Evolutionary conservation across 1,140 invertebrate genomes (phyloP).

Genomic region (Drosophila persimilis): DNA sequence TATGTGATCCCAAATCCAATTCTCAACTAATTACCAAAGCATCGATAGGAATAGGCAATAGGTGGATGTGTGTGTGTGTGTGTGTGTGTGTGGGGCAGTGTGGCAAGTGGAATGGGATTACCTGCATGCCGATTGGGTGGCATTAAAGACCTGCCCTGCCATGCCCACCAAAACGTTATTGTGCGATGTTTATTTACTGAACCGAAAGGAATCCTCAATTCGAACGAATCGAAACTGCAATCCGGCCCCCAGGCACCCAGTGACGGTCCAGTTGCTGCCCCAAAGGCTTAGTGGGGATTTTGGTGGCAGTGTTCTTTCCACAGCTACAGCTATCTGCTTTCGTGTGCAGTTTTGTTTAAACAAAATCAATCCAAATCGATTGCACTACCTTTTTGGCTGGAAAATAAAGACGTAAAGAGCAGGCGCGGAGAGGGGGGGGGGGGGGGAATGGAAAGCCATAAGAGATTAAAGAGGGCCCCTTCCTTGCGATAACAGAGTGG

Average conservation of each 20-base stretch:
- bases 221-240: no score
- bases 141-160: slow-evolving; percentile 20
- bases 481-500: slow-evolving; percentile 41
- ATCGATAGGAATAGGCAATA: slow-evolving; percentile 45
- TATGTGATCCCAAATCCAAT: slow-evolving; percentile 80
- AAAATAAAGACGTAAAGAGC: slow-evolving; percentile 64
- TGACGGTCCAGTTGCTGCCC: no score
- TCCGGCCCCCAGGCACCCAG: no score
- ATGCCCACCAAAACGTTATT: no score
- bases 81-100: slow-evolving; percentile 2
- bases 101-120: slow-evolving; percentile 5
- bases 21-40: slow-evolving; percentile 78
- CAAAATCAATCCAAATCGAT: slow-evolving; percentile 62
- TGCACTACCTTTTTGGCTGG: slow-evolving; percentile 11
- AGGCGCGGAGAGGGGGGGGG: neutral
- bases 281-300: no score
- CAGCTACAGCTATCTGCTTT: slow-evolving; percentile 2
- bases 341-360: slow-evolving; percentile 50
- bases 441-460: slow-evolving; percentile 6
- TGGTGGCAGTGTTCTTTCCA: slow-evolving; percentile 3
- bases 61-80: neutral
- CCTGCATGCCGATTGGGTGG: slow-evolving; percentile 14
- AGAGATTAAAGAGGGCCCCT: slow-evolving; percentile 31
- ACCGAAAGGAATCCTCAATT: neutral
- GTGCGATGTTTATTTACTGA: slow-evolving; percentile 35